These are phyloP conservation scores for Psix sp. DNA, from an alignment of 1,140 invertebrate species.

Conservation along the genomic window DNA sequence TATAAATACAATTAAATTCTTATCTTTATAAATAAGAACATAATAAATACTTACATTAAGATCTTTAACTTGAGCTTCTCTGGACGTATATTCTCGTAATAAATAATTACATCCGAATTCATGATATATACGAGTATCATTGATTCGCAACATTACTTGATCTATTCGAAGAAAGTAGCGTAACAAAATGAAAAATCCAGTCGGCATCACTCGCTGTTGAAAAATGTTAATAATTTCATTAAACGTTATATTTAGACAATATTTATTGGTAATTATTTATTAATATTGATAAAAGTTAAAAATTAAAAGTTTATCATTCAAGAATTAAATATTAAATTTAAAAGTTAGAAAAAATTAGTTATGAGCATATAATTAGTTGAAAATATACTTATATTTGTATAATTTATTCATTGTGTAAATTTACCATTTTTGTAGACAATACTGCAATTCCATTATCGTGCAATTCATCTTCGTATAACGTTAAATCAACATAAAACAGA, in stretches of 20 bases:
- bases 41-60: conserved; percentile 72
- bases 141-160: conserved; percentile 90
- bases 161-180: conserved; percentile 97
- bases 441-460: conserved; percentile 97
- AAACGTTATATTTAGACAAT: conserved; percentile 18
- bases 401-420: conserved; percentile 3
- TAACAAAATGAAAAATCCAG: conserved; percentile 92
- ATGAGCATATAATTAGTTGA: conserved; percentile 22
- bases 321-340: no score
- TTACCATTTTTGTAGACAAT: conserved; percentile 94
- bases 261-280: no score
- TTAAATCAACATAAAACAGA: conserved; percentile 94
- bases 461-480: conserved; percentile 98
- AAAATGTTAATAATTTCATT: conserved; percentile 29
- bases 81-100: conserved; percentile 85
- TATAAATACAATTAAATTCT: conserved; percentile 12
- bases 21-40: conserved; percentile 3
- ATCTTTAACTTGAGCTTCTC: conserved; percentile 83
- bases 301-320: no score
- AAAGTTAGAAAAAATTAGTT: no score
- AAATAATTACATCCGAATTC: conserved; percentile 86
- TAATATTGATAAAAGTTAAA: no score
- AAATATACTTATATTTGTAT: conserved; percentile 3
- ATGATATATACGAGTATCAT: conserved; percentile 95
- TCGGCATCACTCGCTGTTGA: conserved; percentile 95